A percentile compares a stretch with the other conserved stretches of the same genome.
These are phyloP conservation scores for Drosophila subquinaria DNA, from an alignment of 2,888 invertebrate genomes.

Conservation along the genomic window DNA sequence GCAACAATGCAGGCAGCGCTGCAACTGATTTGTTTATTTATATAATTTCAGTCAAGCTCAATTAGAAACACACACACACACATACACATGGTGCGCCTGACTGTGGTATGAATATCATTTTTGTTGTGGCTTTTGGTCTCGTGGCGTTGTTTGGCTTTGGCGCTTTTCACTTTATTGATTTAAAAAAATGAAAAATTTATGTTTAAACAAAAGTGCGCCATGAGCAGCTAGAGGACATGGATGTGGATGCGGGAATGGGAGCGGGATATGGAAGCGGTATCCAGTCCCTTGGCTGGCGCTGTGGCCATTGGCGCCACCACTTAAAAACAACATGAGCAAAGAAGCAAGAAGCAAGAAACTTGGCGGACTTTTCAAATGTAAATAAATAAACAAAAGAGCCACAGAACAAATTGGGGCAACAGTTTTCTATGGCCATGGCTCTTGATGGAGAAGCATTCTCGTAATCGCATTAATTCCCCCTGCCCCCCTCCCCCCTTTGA, in stretches of 20 bases:
- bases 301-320: conserved; percentile 77
- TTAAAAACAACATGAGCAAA: conserved; percentile 77
- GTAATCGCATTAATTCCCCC: conserved; percentile 9
- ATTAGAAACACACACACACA: conserved; percentile 63
- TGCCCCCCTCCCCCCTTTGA: no score
- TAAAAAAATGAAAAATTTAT: conserved; percentile 81
- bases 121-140: conserved; percentile 61
- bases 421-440: conserved; percentile 51
- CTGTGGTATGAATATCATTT: conserved; percentile 64
- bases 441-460: conserved; percentile 36
- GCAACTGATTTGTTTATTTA: conserved; percentile 70
- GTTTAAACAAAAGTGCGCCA: conserved; percentile 77
- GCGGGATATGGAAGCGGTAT: neutral
- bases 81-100: conserved; percentile 8
- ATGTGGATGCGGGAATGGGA: neutral
- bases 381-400: conserved; percentile 71
- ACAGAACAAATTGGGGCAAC: conserved; percentile 62
- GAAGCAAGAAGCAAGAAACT: conserved; percentile 62
- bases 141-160: conserved; percentile 71
- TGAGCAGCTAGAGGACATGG: conserved; percentile 28
- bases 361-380: conserved; percentile 74
- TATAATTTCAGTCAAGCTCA: conserved; percentile 79
- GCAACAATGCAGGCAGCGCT: conserved; percentile 45
- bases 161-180: conserved; percentile 77
- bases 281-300: conserved; percentile 60